These are phyloP conservation scores for cattle (Bos taurus) DNA, from an alignment of 2,113 vertebrate species.

Conservation along the genomic window DNA sequence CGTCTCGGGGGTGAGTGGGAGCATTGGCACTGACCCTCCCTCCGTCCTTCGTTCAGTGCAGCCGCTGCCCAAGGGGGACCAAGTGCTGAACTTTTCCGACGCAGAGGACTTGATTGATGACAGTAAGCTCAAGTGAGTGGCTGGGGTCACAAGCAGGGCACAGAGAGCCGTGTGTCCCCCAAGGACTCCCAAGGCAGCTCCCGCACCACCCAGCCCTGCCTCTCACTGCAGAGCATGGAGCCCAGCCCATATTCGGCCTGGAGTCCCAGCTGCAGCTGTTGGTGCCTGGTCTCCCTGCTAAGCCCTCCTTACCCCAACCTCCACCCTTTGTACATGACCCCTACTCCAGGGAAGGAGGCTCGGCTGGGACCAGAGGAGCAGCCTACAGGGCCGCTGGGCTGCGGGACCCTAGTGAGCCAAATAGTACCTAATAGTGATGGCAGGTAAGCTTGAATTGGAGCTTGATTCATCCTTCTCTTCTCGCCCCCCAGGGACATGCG, in stretches of 20 bases:
- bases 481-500: conserved; percentile 85
- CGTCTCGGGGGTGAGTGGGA: background rate
- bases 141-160: background rate
- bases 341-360: background rate
- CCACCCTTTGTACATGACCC: background rate
- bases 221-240: background rate
- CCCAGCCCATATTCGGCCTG: background rate
- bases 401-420: background rate
- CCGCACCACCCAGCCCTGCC: background rate
- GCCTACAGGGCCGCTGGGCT: background rate
- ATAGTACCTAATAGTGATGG: background rate
- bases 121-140: conserved; percentile 91
- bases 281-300: background rate
- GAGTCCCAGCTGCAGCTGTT: background rate
- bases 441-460: background rate
- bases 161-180: background rate
- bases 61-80: conserved; percentile 95
- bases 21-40: background rate
- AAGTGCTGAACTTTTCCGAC: conserved; percentile 96
- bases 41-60: conserved; percentile 85
- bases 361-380: background rate
- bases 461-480: background rate
- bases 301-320: fast-evolving
- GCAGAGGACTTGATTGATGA: conserved; percentile 96
- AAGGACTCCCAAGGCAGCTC: no score